These are phyloP conservation scores for Pandemis heparana DNA, from an alignment of 2,888 invertebrate species.

Conservation along the genomic window DNA sequence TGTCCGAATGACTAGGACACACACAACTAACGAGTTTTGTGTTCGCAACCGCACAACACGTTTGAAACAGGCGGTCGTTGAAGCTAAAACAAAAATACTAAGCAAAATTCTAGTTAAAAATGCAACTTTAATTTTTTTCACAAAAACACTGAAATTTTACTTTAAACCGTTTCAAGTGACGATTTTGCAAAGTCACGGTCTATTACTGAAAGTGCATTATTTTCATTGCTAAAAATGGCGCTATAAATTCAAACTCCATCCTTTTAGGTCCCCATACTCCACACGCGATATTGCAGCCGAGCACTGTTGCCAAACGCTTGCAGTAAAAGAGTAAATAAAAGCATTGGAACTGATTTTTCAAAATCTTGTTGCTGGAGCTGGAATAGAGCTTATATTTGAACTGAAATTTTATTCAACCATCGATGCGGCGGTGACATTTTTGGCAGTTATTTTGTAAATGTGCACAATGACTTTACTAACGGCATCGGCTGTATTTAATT, in stretches of 20 bases:
- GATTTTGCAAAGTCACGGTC: conserved; percentile 2
- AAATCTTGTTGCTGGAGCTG: background rate
- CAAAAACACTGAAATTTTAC: background rate
- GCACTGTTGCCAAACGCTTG: conserved; percentile 3
- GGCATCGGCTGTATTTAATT: background rate
- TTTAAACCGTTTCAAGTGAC: background rate
- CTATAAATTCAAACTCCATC: conserved; percentile 14
- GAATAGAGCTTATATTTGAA: conserved; percentile 8
- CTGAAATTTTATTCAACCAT: background rate
- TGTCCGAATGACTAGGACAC: background rate
- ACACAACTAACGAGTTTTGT: conserved; percentile 5
- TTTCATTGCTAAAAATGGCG: conserved; percentile 21
- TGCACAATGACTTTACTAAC: background rate
- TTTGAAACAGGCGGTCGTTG: conserved; percentile 6
- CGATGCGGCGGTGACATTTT: background rate
- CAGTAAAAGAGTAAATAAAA: conserved; percentile 16
- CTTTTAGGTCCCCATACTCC: conserved; percentile 13
- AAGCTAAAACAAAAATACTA: conserved; percentile 5
- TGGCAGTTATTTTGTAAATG: background rate
- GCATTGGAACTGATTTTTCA: background rate
- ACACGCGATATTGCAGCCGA: conserved; percentile 22
- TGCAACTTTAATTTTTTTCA: background rate
- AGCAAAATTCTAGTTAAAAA: background rate
- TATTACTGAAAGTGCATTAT: conserved; percentile 6
- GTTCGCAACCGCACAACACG: background rate